A percentile compares a stretch with the other conserved stretches of the same genome.
Conservation (phyloP, 2,888 invertebrate species). For the Laothoe populi region DNA sequence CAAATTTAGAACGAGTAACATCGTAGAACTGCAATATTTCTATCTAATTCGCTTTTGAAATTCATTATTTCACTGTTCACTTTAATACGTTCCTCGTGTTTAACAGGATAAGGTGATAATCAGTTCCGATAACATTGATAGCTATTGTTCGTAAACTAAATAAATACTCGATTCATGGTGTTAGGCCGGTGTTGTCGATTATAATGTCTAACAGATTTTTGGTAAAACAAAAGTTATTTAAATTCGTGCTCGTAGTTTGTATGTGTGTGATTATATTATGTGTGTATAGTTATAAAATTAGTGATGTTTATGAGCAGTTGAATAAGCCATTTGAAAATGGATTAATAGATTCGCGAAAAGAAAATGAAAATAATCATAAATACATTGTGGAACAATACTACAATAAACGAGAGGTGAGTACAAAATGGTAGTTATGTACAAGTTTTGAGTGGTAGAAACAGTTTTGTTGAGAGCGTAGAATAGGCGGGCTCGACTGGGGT, state of each 20-base stretch:
- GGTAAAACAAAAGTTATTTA: conserved; percentile 8
- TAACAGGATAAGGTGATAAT: conserved; percentile 5
- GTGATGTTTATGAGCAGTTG: conserved; percentile 1
- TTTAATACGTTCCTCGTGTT: not conserved
- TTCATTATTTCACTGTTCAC: too few species aligned
- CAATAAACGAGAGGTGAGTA: conserved; percentile 48
- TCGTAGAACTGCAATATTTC: not conserved
- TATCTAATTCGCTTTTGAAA: conserved; percentile 3
- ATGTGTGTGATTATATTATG: conserved; percentile 29
- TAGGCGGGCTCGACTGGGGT: too few species aligned
- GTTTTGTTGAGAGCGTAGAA: too few species aligned
- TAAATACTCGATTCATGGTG: not conserved
- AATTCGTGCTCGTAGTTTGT: conserved; percentile 28
- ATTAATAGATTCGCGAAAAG: not conserved
- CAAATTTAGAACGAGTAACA: not conserved
- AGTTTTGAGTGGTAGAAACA: too few species aligned
- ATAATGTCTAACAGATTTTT: conserved; percentile 3
- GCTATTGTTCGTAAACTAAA: not conserved
- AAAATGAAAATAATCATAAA: conserved; percentile 9
- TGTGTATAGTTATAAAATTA: conserved; percentile 26
- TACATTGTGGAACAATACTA: conserved; percentile 43
- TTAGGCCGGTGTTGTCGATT: not conserved
- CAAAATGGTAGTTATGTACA: not conserved
- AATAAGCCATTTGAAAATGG: not conserved
- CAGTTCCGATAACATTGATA: conserved; percentile 4